Evolutionary conservation across 2,888 invertebrate genomes (phyloP).

Genomic region (Athrips mouffetella): DNA sequence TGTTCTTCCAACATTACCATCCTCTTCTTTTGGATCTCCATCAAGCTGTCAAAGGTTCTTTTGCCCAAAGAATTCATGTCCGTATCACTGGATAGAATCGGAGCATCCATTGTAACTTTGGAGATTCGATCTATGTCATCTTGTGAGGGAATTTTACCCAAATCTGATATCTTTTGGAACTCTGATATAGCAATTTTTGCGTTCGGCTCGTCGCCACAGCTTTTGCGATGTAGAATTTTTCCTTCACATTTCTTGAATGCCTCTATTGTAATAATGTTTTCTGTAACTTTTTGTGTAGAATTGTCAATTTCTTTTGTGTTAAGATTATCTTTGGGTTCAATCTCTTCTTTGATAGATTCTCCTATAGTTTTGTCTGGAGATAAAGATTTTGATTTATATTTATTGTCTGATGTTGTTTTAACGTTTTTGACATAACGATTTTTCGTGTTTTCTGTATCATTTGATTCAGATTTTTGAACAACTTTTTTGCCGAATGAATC

Average conservation of each 20-base stretch:
- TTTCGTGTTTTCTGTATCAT: conserved; percentile 35
- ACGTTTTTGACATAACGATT: conserved; percentile 64
- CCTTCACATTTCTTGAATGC: conserved; percentile 19
- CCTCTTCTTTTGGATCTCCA: conserved; percentile 93
- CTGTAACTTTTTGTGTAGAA: not conserved
- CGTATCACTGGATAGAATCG: conserved; percentile 83
- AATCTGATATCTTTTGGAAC: conserved; percentile 55
- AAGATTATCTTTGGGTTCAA: conserved; percentile 26
- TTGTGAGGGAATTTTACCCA: conserved; percentile 82
- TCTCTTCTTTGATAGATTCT: conserved; percentile 51
- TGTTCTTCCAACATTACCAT: conserved; percentile 92
- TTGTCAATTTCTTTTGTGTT: conserved; percentile 10
- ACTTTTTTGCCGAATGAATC: conserved; percentile 63
- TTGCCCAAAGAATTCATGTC: conserved; percentile 83
- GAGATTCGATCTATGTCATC: conserved; percentile 92
- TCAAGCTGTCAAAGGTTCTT: conserved; percentile 90
- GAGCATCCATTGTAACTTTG: conserved; percentile 91
- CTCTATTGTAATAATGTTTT: conserved; percentile 17
- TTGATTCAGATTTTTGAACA: conserved; percentile 36
- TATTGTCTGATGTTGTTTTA: conserved; percentile 59
- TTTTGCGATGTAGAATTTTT: conserved; percentile 61
- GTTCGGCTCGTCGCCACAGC: conserved; percentile 69
- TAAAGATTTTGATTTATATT: conserved; percentile 67
- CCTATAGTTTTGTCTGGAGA: conserved; percentile 59
- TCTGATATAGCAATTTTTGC: conserved; percentile 38